Conservation (phyloP, 2,888 invertebrate species). For the Drosophila mulleri region DNA sequence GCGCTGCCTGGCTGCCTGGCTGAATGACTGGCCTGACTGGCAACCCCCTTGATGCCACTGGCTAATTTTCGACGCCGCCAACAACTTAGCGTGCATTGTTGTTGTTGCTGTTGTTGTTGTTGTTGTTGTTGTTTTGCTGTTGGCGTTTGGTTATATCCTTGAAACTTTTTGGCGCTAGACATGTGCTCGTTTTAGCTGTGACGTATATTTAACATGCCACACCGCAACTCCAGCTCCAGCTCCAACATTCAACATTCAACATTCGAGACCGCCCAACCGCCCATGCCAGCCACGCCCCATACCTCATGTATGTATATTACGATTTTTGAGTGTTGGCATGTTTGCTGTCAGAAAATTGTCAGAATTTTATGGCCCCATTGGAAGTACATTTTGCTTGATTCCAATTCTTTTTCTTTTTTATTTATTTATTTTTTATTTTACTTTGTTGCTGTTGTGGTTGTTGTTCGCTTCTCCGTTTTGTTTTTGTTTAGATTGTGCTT, state of each 20-base stretch:
- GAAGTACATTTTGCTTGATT: conserved; percentile 36
- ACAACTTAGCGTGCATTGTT: conserved; percentile 65
- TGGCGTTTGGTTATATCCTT: conserved; percentile 74
- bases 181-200: conserved; percentile 74
- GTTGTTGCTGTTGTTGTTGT: conserved; percentile 10
- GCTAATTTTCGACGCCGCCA: conserved; percentile 62
- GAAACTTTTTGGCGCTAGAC: conserved; percentile 75
- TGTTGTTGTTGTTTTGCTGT: conserved; percentile 33
- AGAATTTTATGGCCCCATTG: conserved; percentile 74
- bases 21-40: conserved; percentile 13
- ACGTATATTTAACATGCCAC: conserved; percentile 80
- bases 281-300: background rate
- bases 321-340: conserved; percentile 80
- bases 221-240: conserved; percentile 69
- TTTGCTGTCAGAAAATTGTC: conserved; percentile 81
- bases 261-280: background rate
- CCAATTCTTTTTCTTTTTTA: conserved; percentile 1
- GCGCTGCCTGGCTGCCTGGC: conserved; percentile 23
- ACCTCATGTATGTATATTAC: conserved; percentile 53
- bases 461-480: background rate
- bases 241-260: conserved; percentile 13
- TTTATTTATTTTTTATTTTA: conserved; percentile 2
- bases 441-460: conserved; percentile 7
- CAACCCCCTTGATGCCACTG: conserved; percentile 60
- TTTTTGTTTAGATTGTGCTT: conserved; percentile 3